Conservation (phyloP, 2,113 vertebrate species). For the Peromyscus polionotus region DNA sequence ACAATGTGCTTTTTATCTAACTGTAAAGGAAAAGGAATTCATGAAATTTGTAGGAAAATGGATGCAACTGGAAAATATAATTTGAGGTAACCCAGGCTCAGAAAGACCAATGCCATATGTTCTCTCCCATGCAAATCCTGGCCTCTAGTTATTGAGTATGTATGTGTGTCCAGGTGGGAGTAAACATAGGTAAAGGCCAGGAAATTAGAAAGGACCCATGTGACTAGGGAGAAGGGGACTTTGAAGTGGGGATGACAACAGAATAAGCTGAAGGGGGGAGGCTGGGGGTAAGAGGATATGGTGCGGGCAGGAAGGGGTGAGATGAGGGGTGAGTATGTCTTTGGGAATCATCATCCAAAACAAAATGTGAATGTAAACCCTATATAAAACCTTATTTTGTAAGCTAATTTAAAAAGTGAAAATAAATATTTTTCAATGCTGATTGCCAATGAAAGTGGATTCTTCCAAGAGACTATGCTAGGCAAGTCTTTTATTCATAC, state of each 20-base stretch:
- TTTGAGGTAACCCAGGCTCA: background rate
- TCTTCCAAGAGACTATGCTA: background rate
- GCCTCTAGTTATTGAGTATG: background rate
- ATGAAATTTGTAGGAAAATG: background rate
- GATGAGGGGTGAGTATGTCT: background rate
- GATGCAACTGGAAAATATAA: background rate
- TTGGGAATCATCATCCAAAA: background rate
- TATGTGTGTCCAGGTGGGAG: background rate
- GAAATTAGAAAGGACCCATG: background rate
- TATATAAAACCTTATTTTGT: background rate
- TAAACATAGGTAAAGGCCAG: background rate
- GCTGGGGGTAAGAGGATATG: background rate
- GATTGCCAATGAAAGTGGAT: background rate
- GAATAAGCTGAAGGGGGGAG: background rate
- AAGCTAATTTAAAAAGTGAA: background rate
- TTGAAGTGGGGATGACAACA: background rate
- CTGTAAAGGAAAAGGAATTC: background rate
- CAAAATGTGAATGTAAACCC: background rate
- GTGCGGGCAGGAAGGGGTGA: background rate
- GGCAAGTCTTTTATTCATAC: background rate
- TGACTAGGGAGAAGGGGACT: background rate
- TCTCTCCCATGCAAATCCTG: background rate
- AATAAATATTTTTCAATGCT: background rate
- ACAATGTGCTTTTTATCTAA: background rate
- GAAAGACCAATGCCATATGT: background rate